phyloP scores from a whole-genome alignment of 1,140 invertebrate species.

The Polyergus mexicanus region DNA sequence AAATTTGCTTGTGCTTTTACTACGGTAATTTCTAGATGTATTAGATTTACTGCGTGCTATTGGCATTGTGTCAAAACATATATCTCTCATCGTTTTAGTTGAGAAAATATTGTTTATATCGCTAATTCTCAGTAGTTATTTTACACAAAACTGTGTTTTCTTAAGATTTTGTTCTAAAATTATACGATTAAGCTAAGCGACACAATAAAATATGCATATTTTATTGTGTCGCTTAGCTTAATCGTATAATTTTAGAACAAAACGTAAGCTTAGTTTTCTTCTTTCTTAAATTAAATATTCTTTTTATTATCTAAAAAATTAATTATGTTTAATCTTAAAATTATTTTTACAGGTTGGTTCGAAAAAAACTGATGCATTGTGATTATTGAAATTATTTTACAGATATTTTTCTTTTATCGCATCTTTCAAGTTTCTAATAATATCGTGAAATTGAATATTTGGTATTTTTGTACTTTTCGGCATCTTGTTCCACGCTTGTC shows the following conservation, averaged over 20 bases:
- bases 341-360: neutral
- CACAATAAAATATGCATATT: neutral
- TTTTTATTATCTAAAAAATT: neutral
- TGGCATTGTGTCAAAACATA: neutral
- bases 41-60: neutral
- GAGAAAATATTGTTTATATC: slow-evolving; percentile 2
- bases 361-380: neutral
- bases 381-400: neutral
- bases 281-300: neutral
- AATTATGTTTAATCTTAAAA: neutral
- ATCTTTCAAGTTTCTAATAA: slow-evolving; percentile 28
- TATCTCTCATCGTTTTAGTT: neutral
- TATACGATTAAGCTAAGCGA: neutral
- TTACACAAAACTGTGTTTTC: neutral
- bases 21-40: neutral
- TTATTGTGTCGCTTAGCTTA: too few species aligned
- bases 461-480: neutral
- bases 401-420: slow-evolving; percentile 8
- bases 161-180: neutral
- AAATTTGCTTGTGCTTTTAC: slow-evolving; percentile 1
- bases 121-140: neutral
- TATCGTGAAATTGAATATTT: neutral
- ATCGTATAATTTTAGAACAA: too few species aligned
- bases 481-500: neutral
- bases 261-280: too few species aligned